Evolutionary conservation across 2,797 vertebrate genomes (phyloP).

Genomic region (Sciaenops ocellatus): DNA sequence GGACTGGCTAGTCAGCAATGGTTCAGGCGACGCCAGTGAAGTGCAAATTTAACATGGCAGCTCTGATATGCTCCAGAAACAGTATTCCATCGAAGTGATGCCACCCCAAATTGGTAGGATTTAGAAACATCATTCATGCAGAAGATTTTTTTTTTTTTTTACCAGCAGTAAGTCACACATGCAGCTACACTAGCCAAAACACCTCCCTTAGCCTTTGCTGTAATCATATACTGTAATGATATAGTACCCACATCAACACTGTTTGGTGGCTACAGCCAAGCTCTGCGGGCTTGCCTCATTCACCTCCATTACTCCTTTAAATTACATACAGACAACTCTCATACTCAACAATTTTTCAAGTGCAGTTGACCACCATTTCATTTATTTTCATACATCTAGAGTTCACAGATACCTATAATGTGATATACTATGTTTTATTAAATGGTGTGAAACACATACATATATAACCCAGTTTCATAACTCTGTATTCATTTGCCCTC

Average conservation of each 20-base stretch:
- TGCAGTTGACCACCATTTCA: slow-evolving; percentile 40
- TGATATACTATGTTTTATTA: slow-evolving; percentile 35
- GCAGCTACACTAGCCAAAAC: slow-evolving; percentile 59
- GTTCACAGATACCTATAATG: slow-evolving; percentile 13
- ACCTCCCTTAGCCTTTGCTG: slow-evolving; percentile 52
- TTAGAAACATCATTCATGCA: slow-evolving; percentile 59
- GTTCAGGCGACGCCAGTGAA: background rate
- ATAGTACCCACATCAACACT: slow-evolving; percentile 59
- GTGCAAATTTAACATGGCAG: slow-evolving; percentile 49
- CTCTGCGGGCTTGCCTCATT: slow-evolving; percentile 57
- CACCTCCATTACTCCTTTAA: slow-evolving; percentile 61
- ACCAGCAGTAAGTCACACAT: slow-evolving; percentile 64
- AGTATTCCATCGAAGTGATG: slow-evolving; percentile 38
- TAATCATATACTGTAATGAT: slow-evolving; percentile 70
- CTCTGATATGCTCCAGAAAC: slow-evolving; percentile 43
- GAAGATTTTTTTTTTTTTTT: slow-evolving; percentile 40
- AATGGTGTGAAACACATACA: slow-evolving; percentile 26
- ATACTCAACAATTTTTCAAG: slow-evolving; percentile 30
- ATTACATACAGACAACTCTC: slow-evolving; percentile 52
- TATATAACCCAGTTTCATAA: background rate
- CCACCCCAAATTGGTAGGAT: slow-evolving; percentile 49
- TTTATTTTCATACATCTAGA: slow-evolving; percentile 37
- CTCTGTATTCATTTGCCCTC: background rate
- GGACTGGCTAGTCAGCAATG: slow-evolving; percentile 38
- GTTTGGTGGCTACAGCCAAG: slow-evolving; percentile 50